Base-by-base conservation (phyloP, 2,888 invertebrate species). In the Synanthedon tipuliformis region DNA sequence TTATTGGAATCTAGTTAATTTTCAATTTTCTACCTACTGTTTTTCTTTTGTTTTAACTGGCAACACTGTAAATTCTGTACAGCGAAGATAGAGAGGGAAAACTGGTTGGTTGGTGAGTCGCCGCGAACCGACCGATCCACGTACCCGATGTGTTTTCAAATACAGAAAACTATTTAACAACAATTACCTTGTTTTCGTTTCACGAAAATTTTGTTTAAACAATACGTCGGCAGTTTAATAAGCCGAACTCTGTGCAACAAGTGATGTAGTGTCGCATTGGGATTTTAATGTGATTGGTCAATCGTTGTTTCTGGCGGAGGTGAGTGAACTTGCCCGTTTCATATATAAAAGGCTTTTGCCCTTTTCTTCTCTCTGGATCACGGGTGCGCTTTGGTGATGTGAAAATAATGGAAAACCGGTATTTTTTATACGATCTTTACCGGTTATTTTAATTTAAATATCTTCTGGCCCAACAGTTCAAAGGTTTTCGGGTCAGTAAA, bases 41-140 rank as follows among this genome's bases (percentile, higher is more conserved):
- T 34, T 34, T 34, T 34, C 34, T 34, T 10, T 8, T 34, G 3
- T 45, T 45, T 45, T n/a, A 56, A 54, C 57, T 69, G 74, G 80
- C 76, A 81, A 78, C 76, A 68, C 73, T 52, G 34, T 56, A 60
- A 60, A 64, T 34, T 68, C 62, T 61, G 52, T 58, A 61, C 81
- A 69, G 81, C 65, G 34, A 34, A 3, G 79, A 83, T 78, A 71
- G 81, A 81, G 84, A 81, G 61, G 71, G 75, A 74, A 65, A 75
- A 76, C 74, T 59, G 75, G 73, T 73, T 77, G 34, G 34, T 34
- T 34, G 75, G 68, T 73, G 66, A 76, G 71, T 73, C 70, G 70
- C 64, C 68, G 70, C 63, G 67, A 65, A 64, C 67, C 64, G 65
- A 64, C 67, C 64, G 67, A 57, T 59, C 64, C 69, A 73, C 71